phyloP scores from a whole-genome alignment of 2,888 invertebrate species.

The Patella caerulea region DNA sequence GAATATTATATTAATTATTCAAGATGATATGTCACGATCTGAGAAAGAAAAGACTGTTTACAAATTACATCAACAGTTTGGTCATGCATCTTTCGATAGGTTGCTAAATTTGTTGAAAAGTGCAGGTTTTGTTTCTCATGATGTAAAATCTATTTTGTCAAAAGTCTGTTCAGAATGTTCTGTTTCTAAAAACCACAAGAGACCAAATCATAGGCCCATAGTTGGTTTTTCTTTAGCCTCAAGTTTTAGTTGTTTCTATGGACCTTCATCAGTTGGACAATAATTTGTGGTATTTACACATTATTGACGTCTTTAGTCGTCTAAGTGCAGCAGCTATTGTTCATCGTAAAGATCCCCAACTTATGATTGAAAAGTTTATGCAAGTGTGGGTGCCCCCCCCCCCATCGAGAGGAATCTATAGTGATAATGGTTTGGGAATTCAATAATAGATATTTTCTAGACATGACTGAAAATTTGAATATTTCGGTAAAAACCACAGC shows the following conservation, averaged over 20 bases:
- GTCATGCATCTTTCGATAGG: slow-evolving; percentile 37
- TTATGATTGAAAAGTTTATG: background rate
- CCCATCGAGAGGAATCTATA: slow-evolving; percentile 11
- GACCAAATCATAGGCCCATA: slow-evolving; percentile 13
- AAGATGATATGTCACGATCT: too few species aligned
- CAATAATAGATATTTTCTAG: slow-evolving; percentile 16
- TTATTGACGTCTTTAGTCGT: slow-evolving; percentile 13
- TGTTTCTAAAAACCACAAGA: slow-evolving; percentile 15
- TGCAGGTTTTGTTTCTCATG: slow-evolving; percentile 30
- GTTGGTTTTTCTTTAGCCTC: too few species aligned
- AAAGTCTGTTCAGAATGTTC: slow-evolving; percentile 26
- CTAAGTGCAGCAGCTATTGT: slow-evolving; percentile 18
- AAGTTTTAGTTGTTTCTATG: slow-evolving; percentile 6
- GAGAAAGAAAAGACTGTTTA: slow-evolving; percentile 21
- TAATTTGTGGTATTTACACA: slow-evolving; percentile 20
- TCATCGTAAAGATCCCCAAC: background rate
- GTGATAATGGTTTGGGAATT: slow-evolving; percentile 24
- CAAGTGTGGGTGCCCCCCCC: too few species aligned
- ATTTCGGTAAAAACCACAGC: slow-evolving; percentile 23
- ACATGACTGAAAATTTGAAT: slow-evolving; percentile 24
- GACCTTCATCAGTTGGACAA: background rate
- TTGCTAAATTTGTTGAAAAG: slow-evolving; percentile 32
- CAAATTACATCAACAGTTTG: slow-evolving; percentile 42
- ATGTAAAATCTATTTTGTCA: slow-evolving; percentile 24
- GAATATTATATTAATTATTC: too few species aligned